These are phyloP conservation scores for Esox niger DNA, from an alignment of 2,113 vertebrate species.

Conservation along the genomic window DNA sequence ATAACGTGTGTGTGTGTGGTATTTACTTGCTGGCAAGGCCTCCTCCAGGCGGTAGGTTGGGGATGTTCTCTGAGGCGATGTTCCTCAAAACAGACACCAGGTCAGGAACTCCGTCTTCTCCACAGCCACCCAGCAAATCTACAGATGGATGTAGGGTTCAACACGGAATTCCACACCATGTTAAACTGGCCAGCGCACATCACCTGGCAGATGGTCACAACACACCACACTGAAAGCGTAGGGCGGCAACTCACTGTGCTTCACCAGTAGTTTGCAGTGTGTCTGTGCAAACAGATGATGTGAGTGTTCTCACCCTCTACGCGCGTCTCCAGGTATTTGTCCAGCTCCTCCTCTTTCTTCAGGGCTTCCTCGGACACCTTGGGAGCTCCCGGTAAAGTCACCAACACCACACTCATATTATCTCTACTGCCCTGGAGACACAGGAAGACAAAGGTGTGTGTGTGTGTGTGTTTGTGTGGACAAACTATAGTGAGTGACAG, in stretches of 20 bases:
- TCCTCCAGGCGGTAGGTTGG: slow-evolving; percentile 96
- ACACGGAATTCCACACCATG: no score
- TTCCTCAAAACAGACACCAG: slow-evolving; percentile 94
- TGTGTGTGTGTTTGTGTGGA: background rate
- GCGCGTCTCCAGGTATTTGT: slow-evolving; percentile 93
- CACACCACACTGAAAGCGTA: background rate
- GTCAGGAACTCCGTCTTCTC: slow-evolving; percentile 91
- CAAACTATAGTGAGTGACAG: no score
- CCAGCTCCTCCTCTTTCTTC: slow-evolving; percentile 92
- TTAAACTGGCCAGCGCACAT: no score
- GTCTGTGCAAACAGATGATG: background rate
- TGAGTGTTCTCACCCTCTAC: slow-evolving; percentile 85
- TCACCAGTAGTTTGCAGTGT: background rate
- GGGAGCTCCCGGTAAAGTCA: slow-evolving; percentile 94
- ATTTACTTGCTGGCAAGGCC: slow-evolving; percentile 97
- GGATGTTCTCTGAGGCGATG: slow-evolving; percentile 93
- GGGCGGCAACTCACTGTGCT: background rate
- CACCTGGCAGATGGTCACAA: no score
- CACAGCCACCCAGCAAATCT: slow-evolving; percentile 93
- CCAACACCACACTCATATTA: slow-evolving; percentile 99
- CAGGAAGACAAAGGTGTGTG: background rate
- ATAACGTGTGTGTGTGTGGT: slow-evolving; percentile 4
- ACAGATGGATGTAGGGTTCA: slow-evolving; percentile 1
- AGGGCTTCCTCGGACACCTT: slow-evolving; percentile 94
- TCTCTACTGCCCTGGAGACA: slow-evolving; percentile 91